Percentiles rank a stretch among this genome's conserved stretches.
Conservation (phyloP, 1,140 invertebrate species). For the Neodiprion pinetum region DNA sequence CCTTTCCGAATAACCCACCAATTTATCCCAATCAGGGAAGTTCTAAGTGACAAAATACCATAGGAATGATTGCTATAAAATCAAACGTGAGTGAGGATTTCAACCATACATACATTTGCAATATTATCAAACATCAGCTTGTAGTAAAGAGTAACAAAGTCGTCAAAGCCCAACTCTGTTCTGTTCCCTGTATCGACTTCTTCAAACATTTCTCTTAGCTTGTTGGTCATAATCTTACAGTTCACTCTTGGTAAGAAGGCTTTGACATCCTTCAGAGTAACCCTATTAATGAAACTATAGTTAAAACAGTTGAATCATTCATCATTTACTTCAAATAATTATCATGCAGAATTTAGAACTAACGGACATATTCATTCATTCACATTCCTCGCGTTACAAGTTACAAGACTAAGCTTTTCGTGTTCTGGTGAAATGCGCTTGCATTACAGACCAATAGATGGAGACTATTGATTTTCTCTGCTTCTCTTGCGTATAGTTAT, state of each 20-base stretch:
- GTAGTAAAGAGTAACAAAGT: slow-evolving; percentile 87
- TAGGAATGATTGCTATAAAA: slow-evolving; percentile 10
- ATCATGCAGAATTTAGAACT: neutral
- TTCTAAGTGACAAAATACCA: slow-evolving; percentile 59
- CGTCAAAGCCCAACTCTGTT: slow-evolving; percentile 89
- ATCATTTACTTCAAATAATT: slow-evolving; percentile 8
- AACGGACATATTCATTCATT: slow-evolving; percentile 1
- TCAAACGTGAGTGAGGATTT: slow-evolving; percentile 19
- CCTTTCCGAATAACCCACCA: slow-evolving; percentile 70
- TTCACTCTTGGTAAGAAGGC: slow-evolving; percentile 89
- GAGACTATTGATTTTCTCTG: neutral
- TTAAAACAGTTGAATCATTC: slow-evolving; percentile 21
- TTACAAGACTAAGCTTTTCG: too few relatives aligned
- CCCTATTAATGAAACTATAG: slow-evolving; percentile 63
- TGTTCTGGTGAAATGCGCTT: too few relatives aligned
- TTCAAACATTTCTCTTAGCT: slow-evolving; percentile 83
- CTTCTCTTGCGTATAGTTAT: neutral
- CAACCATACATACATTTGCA: slow-evolving; percentile 59
- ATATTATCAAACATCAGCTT: slow-evolving; percentile 83
- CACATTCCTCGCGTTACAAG: too few relatives aligned
- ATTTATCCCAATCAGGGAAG: slow-evolving; percentile 68
- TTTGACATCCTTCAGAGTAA: slow-evolving; percentile 91
- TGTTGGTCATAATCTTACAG: slow-evolving; percentile 88
- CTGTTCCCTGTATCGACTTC: slow-evolving; percentile 80
- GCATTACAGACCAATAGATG: too few relatives aligned